Base-by-base conservation (phyloP, 2,888 invertebrate species). In the Caenorhabditis sp. region DNA sequence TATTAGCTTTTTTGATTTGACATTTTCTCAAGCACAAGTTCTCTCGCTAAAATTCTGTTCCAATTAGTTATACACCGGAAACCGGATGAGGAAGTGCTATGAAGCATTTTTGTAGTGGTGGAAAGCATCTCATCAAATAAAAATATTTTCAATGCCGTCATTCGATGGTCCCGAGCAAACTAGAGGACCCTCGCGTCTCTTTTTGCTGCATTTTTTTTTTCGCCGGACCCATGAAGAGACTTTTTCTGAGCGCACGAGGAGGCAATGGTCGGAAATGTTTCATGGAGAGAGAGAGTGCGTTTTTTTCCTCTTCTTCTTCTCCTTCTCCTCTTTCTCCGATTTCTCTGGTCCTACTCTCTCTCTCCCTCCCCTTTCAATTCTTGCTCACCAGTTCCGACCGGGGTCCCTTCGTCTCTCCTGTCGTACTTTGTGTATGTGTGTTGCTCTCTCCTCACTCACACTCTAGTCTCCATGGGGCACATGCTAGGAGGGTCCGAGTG, bases 381-480 rank as follows among this genome's bases (percentile, higher is more conserved):
- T 68, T 68, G 54, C 68, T 68, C 68, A 51, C 68, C 49, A 68
- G 68, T 54, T 68, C 68, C 68, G 68, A 58, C 31, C 31, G 24
- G 58, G 28, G 58, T 70, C 70, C 70, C 58, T 66, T 35, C 63
- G 68, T 26, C 54, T 68, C 66, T 68, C 68, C 54, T 54, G 68
- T 28, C 56, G 75, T 75, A 75, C 75, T 75, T 75, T 75, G 75
- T 70, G 70, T 70, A 58, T 75, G 75, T 75, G 75, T 75, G 49
- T 44, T 75, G 75, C 66, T 75, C 75, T 56, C 56, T 56, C 47
- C 47, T 47, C 47, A 19, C 47, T 44, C 66, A 28, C 66, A 51
- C 31, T 16, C 64, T 6, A 26, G 10, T 35, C 56, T 24, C 38
- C 16, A n/a, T 64, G 74, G 54, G 35, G 44, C 56, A 54, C 66